phyloP scores from a whole-genome alignment of 1,140 invertebrate species.

The Saccostrea glomerata region DNA sequence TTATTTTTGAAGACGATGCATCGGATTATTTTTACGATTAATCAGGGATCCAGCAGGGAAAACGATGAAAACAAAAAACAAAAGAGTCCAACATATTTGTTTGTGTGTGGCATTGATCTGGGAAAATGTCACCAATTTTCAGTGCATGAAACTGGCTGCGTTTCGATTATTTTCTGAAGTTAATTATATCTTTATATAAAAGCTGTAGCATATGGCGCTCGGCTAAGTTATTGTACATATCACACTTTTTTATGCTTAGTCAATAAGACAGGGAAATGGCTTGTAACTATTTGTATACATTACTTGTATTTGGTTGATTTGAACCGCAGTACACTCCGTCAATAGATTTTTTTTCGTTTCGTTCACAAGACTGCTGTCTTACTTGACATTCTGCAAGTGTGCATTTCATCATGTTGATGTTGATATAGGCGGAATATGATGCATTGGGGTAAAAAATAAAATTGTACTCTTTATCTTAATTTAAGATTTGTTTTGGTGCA shows the following conservation, averaged over 20 bases:
- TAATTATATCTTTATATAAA: background rate
- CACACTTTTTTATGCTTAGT: background rate
- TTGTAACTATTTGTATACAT: background rate
- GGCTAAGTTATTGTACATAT: background rate
- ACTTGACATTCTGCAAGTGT: background rate
- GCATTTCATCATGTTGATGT: background rate
- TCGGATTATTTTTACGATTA: constrained; percentile 57
- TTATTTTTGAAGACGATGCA: constrained; percentile 53
- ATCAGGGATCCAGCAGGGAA: background rate
- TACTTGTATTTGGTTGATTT: background rate
- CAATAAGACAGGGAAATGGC: background rate
- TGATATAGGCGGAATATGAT: background rate
- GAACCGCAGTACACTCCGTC: background rate
- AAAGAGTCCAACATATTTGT: background rate
- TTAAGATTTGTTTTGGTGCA: too few relatives aligned
- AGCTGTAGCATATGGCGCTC: background rate
- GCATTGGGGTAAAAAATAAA: background rate
- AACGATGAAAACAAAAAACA: background rate
- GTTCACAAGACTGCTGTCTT: background rate
- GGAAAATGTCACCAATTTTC: background rate
- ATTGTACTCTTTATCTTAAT: background rate
- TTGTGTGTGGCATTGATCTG: background rate
- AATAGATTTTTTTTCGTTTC: background rate
- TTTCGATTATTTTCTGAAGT: background rate
- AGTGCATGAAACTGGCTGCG: background rate